Evolutionary conservation across 1,140 invertebrate genomes (phyloP), one percentile per base, ranked within the genome.

Genomic region (Apolygus lucorum): DNA sequence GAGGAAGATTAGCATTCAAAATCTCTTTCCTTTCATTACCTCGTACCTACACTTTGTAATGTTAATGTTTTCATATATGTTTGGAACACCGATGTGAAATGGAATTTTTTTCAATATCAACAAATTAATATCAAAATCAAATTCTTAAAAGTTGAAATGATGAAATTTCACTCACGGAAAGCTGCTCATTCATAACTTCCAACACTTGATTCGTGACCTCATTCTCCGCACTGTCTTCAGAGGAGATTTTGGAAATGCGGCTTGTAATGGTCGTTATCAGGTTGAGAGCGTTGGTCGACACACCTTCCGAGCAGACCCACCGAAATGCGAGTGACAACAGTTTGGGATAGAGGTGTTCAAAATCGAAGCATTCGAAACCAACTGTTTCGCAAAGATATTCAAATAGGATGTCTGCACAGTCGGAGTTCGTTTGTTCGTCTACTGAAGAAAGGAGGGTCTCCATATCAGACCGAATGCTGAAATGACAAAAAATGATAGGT

Each of bases 341-440:
- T 1, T 29, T 26, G 1, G 65, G 70, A 28, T 67, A 63, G 1
- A 71, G 26, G 4, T 17, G 49, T 63, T 67, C 64, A 27, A 71
- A 11, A 28, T 27, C 29, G 4, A 49, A 28, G 17, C 42, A 34
- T 22, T 28, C 27, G 2, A 62, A 17, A 8, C 25, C 49, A 1
- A 71, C 29, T 14, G 66, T 63, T 25, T 22, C 52, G 21, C 14
- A 21, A n/a, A 66, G 26, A 52, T 59, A 71, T 17, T 71, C 70
- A 52, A 71, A 71, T 1, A 71, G 26, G 13, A 64, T 65, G 21
- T 65, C 64, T 4, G 67, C 21, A 22, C 70, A 71, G n/a, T 67
- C 70, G 24, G 4, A 22, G 22, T 54, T 63, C 49, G 65, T 13
- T 14, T 24, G 14, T 2, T 67, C 24, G 17, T 67, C 25, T 21